A percentile compares a stretch with the other conserved stretches of the same genome.
Evolutionary conservation across 2,888 invertebrate species (phyloP).

Genomic region (Strigamia maritima): DNA sequence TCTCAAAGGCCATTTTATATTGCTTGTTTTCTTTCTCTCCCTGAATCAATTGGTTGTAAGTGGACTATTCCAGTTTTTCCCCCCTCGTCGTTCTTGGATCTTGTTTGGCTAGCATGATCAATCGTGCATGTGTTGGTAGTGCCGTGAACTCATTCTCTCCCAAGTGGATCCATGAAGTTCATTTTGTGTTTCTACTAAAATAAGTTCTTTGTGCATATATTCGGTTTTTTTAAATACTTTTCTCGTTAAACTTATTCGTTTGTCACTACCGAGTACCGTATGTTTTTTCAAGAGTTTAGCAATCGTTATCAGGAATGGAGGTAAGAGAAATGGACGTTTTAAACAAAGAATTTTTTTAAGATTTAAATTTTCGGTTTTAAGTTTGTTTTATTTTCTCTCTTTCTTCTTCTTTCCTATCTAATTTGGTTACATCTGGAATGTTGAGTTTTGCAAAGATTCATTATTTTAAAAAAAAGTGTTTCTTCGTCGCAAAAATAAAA

Average conservation of each 20-base stretch:
- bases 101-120: constrained; percentile 37
- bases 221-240: too few relatives aligned
- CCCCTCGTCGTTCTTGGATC: constrained; percentile 28
- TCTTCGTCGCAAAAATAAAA: constrained; percentile 9
- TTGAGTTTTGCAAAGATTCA: background rate
- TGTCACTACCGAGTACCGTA: background rate
- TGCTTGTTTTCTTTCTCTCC: background rate
- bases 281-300: constrained; percentile 41
- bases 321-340: constrained; percentile 17
- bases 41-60: background rate
- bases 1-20: background rate
- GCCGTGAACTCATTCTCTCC: constrained; percentile 26
- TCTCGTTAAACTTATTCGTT: background rate
- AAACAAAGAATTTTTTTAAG: background rate
- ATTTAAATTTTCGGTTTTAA: background rate
- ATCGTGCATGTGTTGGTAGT: constrained; percentile 20
- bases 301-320: constrained; percentile 42
- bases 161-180: background rate
- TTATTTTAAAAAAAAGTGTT: background rate
- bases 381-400: background rate
- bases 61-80: background rate
- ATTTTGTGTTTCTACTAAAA: background rate
- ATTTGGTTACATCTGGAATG: background rate
- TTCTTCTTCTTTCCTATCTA: background rate
- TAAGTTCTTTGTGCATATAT: background rate